phyloP scores from a whole-genome alignment of 1,140 invertebrate species.

The Ganaspis sp. region DNA sequence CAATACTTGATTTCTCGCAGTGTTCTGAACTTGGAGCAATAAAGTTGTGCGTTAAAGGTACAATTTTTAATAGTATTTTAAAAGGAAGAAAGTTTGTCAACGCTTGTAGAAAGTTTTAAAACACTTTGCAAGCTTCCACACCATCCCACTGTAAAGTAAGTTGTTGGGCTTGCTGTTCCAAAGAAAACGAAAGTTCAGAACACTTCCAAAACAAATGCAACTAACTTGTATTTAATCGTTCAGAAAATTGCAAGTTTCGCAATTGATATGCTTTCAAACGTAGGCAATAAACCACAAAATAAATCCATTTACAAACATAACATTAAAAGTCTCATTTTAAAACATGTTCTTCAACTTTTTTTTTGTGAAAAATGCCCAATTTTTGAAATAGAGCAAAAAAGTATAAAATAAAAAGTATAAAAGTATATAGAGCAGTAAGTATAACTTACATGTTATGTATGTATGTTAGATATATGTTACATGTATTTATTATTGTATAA shows the following conservation, averaged over 20 bases:
- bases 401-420: no score
- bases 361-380: no score
- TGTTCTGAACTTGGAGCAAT: neutral
- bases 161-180: slow-evolving; percentile 34
- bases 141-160: slow-evolving; percentile 27
- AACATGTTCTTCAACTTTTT: no score
- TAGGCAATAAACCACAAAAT: no score
- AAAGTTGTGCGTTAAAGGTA: slow-evolving; percentile 48
- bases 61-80: slow-evolving; percentile 67
- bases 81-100: slow-evolving; percentile 60
- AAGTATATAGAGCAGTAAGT: no score
- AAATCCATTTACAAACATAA: no score
- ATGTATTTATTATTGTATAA: no score
- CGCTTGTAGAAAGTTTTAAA: slow-evolving; percentile 66
- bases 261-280: neutral
- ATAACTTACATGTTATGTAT: no score
- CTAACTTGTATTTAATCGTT: slow-evolving; percentile 15
- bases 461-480: no score
- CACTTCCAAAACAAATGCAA: slow-evolving; percentile 6
- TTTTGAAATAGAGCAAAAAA: neutral
- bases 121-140: slow-evolving; percentile 56
- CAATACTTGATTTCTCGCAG: neutral
- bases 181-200: slow-evolving; percentile 35
- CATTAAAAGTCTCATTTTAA: no score
- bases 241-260: neutral